Percentiles rank a stretch among this genome's conserved stretches.
Conservation (phyloP, 2,888 invertebrate species). For the Pristionchus exspectatus region DNA sequence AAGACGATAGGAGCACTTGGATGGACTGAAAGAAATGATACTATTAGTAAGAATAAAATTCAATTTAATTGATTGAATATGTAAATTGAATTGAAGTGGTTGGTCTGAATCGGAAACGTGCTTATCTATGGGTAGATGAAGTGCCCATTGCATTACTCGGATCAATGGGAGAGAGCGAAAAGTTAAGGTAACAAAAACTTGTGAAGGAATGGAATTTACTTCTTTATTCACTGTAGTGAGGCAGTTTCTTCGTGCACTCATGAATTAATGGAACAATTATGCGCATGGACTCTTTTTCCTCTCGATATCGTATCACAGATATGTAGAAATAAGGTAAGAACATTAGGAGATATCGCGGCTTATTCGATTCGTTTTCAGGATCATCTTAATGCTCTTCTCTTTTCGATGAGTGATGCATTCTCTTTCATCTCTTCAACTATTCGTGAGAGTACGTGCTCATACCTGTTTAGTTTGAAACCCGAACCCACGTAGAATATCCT, state of each 20-base stretch:
- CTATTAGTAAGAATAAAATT: conserved; percentile 30
- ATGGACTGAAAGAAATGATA: conserved; percentile 50
- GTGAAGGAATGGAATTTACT: not conserved
- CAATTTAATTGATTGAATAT: not conserved
- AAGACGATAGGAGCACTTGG: conserved; percentile 30
- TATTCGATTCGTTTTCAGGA: not conserved
- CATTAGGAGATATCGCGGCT: not conserved
- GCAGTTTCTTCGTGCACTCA: conserved; percentile 47
- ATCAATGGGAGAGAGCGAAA: conserved; percentile 50
- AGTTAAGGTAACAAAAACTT: conserved; percentile 5
- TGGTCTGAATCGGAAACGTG: not conserved
- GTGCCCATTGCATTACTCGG: conserved; percentile 48
- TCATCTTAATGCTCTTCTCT: conserved; percentile 22
- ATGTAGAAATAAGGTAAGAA: conserved; percentile 43
- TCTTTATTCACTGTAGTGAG: conserved; percentile 1
- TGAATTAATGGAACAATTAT: conserved; percentile 50
- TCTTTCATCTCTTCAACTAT: not conserved
- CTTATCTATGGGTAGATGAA: conserved; percentile 52
- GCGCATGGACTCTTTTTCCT: conserved; percentile 52
- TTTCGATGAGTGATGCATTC: conserved; percentile 31
- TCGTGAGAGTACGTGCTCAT: not conserved
- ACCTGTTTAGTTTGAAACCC: too few relatives aligned
- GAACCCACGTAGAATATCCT: too few relatives aligned
- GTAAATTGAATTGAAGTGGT: not conserved
- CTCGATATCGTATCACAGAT: conserved; percentile 38